phyloP scores from a whole-genome alignment of 2,797 vertebrate species.

The Pteropus rufus region DNA sequence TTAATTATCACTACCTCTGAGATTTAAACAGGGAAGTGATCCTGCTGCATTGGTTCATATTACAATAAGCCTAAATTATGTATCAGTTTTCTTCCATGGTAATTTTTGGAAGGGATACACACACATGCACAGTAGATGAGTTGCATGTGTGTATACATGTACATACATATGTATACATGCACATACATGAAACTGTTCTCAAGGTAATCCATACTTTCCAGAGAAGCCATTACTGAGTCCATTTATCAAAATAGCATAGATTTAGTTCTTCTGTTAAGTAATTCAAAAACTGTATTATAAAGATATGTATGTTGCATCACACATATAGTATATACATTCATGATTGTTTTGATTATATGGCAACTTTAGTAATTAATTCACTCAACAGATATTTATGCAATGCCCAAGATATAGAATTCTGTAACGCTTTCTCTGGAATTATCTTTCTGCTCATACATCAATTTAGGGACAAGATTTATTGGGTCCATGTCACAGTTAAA shows the following conservation, averaged over 20 bases:
- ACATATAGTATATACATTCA: not conserved
- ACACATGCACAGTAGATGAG: not conserved
- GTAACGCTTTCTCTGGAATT: not conserved
- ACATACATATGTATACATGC: not conserved
- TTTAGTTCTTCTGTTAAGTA: not conserved
- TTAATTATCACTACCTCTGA: not conserved
- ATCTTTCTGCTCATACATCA: not conserved
- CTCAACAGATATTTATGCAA: not conserved
- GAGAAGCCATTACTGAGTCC: not conserved
- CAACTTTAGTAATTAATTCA: not conserved
- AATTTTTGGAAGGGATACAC: not conserved
- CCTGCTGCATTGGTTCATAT: not conserved
- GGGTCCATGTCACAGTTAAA: not conserved
- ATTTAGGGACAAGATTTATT: not conserved
- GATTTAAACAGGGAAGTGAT: not conserved
- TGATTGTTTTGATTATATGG: not conserved
- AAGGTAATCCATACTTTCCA: not conserved
- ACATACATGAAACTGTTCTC: not conserved
- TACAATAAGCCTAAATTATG: not conserved
- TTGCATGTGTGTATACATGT: not conserved
- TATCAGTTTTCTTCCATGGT: not conserved
- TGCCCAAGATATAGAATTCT: not conserved
- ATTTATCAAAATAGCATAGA: not conserved
- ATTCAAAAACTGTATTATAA: not conserved
- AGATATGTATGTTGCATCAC: not conserved